These are phyloP conservation scores for Patiria pectinifera DNA, from an alignment of 53 echinoderm and acorn worm genomes.

Conservation along the genomic window DNA sequence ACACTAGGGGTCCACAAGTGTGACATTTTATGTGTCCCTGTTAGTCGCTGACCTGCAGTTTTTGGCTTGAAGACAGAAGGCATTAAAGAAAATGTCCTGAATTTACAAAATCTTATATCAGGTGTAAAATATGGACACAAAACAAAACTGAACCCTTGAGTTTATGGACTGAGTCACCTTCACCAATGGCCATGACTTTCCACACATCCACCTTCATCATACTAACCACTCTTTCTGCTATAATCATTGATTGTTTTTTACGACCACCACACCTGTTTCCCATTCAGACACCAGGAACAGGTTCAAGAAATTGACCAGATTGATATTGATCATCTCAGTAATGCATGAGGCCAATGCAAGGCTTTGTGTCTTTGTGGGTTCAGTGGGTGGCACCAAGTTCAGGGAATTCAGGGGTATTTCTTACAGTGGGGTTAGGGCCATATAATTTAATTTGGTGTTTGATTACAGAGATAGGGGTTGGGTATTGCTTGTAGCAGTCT, in stretches of 20 bases:
- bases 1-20: too few relatives aligned
- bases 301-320: neutral
- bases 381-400: neutral
- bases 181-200: neutral
- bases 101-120: too few relatives aligned
- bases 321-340: neutral
- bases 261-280: slow-evolving; percentile 22
- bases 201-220: neutral
- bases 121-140: too few relatives aligned
- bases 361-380: neutral
- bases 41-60: too few relatives aligned
- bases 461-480: neutral
- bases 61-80: too few relatives aligned
- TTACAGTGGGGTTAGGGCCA: neutral
- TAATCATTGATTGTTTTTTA: slow-evolving; percentile 1
- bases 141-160: too few relatives aligned
- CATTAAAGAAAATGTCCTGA: too few relatives aligned
- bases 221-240: neutral
- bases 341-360: neutral
- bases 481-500: neutral
- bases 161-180: neutral
- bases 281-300: neutral
- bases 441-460: slow-evolving; percentile 14
- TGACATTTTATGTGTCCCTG: too few relatives aligned
- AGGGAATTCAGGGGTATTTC: slow-evolving; percentile 5